Evolutionary conservation across 2,888 invertebrate species (phyloP), one percentile per base, ranked within the genome.

Genomic region (Amblyteles armatorius): DNA sequence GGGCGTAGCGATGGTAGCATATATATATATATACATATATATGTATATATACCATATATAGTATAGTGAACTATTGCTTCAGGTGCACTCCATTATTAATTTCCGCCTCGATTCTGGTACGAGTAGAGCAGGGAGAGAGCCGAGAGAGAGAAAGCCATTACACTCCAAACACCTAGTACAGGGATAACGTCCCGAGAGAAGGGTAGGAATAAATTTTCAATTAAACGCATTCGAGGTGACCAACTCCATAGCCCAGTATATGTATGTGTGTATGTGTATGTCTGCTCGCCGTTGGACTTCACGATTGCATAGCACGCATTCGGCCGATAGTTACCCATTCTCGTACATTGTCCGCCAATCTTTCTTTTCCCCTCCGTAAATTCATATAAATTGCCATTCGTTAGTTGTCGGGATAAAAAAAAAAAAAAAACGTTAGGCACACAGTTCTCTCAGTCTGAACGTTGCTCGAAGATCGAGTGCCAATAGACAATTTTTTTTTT

Each of bases 61-160:
- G 80, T 76, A 77, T 73, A 72, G 82, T 71, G 69, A 84, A 84
- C 82, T 84, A 84, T 84, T 82, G 82, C 84, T 84, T 79, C 79
- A 79, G 82, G 84, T 82, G 84, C 69, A 76, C 71, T 84, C 84
- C 84, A 84, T 84, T 84, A 84, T 84, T 84, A 84, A 82, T 84
- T 82, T 79, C 65, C 74, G 65, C 65, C 33, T 78, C 69, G 69
- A 79, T 76, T 63, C 65, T 67, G 48, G 74, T 19, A 65, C 33
- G 33, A 50, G 60, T 50, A 22, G 63, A 72, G 44, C 19, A 44
- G 69, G 69, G 69, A 68, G 73, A 33, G 29, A 76, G 74, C 69
- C 60, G 73, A 79, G 78, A 79, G 78, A 79, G 78, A 82, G 79
- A 79, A 72, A 82, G 76, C 82, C 67, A 79, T 79, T 82, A 82